Percentiles rank a stretch among this genome's conserved stretches.
These are phyloP conservation scores for Brachionus angularis DNA, from an alignment of 1,140 invertebrate genomes.

Conservation along the genomic window DNA sequence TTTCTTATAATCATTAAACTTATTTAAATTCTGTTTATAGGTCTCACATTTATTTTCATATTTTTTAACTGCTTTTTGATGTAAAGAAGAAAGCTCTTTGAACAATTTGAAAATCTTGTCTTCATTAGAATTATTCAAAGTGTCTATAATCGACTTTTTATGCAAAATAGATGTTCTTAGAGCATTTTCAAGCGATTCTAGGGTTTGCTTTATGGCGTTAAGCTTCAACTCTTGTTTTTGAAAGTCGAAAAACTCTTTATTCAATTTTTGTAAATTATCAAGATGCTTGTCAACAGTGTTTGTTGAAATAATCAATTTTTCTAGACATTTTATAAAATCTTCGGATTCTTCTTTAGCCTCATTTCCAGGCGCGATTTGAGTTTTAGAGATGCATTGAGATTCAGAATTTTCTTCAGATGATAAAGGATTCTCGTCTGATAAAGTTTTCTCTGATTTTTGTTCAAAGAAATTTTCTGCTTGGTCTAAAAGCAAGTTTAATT, in stretches of 20 bases:
- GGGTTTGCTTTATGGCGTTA: conserved; percentile 29
- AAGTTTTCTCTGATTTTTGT: too few relatives aligned
- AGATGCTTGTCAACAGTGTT: conserved; percentile 30
- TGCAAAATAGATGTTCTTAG: conserved; percentile 5
- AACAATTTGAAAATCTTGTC: neutral
- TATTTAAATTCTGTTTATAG: conserved; percentile 9
- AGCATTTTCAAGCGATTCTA: conserved; percentile 9
- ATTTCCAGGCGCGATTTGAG: neutral
- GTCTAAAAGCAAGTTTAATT: too few relatives aligned
- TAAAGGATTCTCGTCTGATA: too few relatives aligned
- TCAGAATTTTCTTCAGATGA: too few relatives aligned
- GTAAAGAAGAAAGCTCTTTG: neutral
- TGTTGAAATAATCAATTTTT: conserved; percentile 13
- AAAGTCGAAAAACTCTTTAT: conserved; percentile 37
- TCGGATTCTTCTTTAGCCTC: too few relatives aligned
- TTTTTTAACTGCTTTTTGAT: conserved; percentile 32
- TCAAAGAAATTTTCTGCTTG: too few relatives aligned
- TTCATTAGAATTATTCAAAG: neutral
- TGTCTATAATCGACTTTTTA: conserved; percentile 17
- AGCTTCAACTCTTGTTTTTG: conserved; percentile 41
- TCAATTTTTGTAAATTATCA: conserved; percentile 11
- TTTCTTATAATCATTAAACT: conserved; percentile 8
- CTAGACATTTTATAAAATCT: conserved; percentile 17
- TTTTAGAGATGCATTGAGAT: too few relatives aligned
- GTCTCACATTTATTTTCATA: conserved; percentile 28